Conservation (phyloP, 1,140 invertebrate species). For the Scaptodrosophila lebanonensis region DNA sequence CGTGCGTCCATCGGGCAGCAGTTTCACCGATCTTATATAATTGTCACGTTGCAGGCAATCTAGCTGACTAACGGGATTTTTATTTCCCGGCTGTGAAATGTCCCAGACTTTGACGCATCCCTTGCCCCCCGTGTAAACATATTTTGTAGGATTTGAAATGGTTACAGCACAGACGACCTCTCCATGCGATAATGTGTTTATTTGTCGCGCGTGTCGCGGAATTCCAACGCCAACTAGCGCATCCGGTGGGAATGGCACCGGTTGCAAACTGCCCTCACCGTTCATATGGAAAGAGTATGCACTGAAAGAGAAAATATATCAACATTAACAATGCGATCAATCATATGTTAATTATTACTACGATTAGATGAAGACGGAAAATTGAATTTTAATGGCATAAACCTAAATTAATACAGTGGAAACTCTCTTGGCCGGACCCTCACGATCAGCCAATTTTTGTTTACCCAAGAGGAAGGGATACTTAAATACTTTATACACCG, state of each 20-base stretch:
- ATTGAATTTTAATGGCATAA: too few relatives aligned
- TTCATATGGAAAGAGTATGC: conserved; percentile 96
- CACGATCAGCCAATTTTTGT: too few relatives aligned
- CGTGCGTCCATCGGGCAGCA: conserved; percentile 96
- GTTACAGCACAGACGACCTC: conserved; percentile 95
- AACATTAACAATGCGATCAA: neutral
- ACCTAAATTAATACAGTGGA: too few relatives aligned
- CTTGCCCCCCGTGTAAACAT: conserved; percentile 99
- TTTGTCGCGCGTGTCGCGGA: conserved; percentile 92
- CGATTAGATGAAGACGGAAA: too few relatives aligned
- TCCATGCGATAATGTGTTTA: conserved; percentile 94
- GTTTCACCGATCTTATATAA: conserved; percentile 97
- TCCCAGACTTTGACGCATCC: conserved; percentile 99
- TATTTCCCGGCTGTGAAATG: conserved; percentile 88
- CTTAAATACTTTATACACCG: too few relatives aligned
- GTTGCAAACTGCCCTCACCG: conserved; percentile 92
- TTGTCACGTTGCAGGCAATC: conserved; percentile 98
- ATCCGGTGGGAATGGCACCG: conserved; percentile 97
- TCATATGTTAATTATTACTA: too few relatives aligned
- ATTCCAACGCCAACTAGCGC: conserved; percentile 94
- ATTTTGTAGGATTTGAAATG: conserved; percentile 93
- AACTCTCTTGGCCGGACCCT: too few relatives aligned
- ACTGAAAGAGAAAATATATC: conserved; percentile 80
- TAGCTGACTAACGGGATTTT: conserved; percentile 92
- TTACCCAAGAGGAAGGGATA: too few relatives aligned